phyloP scores from a whole-genome alignment of 2,113 vertebrate genomes.

The Mohoua ochrocephala region DNA sequence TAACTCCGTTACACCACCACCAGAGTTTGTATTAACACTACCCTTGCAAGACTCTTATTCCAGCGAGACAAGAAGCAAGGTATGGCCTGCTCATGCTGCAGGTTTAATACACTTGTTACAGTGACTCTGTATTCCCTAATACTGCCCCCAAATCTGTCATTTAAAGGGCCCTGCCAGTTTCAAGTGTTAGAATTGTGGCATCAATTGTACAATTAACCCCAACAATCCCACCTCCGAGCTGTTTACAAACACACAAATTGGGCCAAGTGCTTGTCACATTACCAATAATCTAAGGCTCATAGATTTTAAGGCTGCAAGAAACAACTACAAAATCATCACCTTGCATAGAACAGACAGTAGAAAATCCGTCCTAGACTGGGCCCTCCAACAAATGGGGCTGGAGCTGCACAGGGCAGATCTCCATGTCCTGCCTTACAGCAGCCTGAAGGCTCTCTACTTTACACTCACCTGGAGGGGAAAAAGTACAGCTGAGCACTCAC shows the following conservation, averaged over 20 bases:
- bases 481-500: neutral
- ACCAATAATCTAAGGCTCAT: neutral
- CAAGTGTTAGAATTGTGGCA: neutral
- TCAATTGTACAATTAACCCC: neutral
- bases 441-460: neutral
- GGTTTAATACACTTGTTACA: neutral
- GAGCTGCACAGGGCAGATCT: neutral
- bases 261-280: neutral
- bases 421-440: neutral
- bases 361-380: fast-evolving
- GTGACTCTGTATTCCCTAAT: neutral
- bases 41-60: neutral
- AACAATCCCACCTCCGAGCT: neutral
- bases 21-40: neutral
- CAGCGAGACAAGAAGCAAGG: neutral
- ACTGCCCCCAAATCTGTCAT: neutral
- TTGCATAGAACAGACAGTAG: neutral
- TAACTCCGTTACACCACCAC: neutral
- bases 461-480: neutral
- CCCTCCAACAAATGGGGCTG: neutral
- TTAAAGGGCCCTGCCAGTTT: neutral
- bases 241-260: neutral
- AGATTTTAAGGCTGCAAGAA: neutral
- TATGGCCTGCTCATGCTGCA: fast-evolving
- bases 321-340: neutral